Evolutionary conservation across 2,888 invertebrate genomes (phyloP), one percentile per base, ranked within the genome.

Genomic region (Ophioninae sp.): DNA sequence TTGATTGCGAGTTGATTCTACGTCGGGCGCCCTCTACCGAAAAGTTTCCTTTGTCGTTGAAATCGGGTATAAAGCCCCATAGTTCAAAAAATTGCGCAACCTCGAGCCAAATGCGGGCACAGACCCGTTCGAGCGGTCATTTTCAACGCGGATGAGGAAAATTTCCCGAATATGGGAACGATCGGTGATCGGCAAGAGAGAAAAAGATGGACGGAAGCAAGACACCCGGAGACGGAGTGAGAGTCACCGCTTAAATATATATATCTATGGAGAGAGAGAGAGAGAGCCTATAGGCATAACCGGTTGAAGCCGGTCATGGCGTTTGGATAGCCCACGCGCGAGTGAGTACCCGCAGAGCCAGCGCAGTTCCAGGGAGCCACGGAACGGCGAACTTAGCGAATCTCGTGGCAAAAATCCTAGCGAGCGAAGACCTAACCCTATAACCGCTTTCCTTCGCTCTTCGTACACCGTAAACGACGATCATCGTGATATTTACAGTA

Each of bases 101-200:
- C 22, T 75, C 64, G 64, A 67, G 20, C 23, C 63, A 51, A 63
- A 82, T 69, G 58, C n/a, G 39, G 30, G 20, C 37, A 65, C 20
- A 30, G 30, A 22, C 51, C 51, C n/a, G n/a, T 59, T 0, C 20
- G 61, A 68, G n/a, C 10, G 58, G 17, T 71, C 69, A 39, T 39
- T 71, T 41, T n/a, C 39, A 58, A 78, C 51, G 30, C 81, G 84
- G 79, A 81, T 71, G 77, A 68, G 79, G 79, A 87, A 87, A 51
- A 87, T 88, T 87, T 87, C 69, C 89, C 88, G 86, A 88, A 90
- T 89, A 88, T 88, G 89, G 88, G 77, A 86, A 87, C 76, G 85
- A 81, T 75, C 65, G 81, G 71, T 72, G 82, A 71, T 78, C 78
- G 56, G 51, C 51, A 51, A 51, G 51, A 56, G 80, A 80, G 68